Evolutionary conservation across 53 echinoderm and acorn worm genomes (phyloP), one percentile per base, ranked within the genome.

Genomic region (Arbacia lixula): DNA sequence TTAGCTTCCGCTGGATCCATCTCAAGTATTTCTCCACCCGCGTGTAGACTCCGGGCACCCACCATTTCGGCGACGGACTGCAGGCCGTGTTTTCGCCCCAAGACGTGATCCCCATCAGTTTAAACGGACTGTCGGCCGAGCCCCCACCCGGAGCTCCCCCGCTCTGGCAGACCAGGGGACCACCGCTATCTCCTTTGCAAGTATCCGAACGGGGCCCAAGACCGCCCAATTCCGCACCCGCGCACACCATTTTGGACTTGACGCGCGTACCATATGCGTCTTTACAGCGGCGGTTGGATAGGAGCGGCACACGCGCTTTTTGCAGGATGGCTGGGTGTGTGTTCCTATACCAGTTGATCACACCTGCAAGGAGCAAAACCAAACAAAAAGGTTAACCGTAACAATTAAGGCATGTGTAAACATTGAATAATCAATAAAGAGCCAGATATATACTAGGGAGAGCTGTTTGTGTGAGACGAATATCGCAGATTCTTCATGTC

Each of bases 181-280:
- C 99, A 21, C 99, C 99, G 54, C 99, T 99, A 85, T 99, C 99
- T 0, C 90, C 92, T 34, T 95, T 90, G 46, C 99, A 99, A 1
- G 99, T 92, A 67, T 99, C 99, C 0, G 92, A 75, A 12, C 90
- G 85, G 36, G 53, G 41, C 4, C 56, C 83, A 29, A 53, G 41
- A 3, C 56, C 83, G 1, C 85, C 87, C 12, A 46, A 38, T 56
- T 86, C 24, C 26, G 90, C 69, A 10, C 99, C 99, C 0, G 99
- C 99, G 68, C 99, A 99, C 73, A 94, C 85, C 65, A 89, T 92
- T 46, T 92, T 88, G 27, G 86, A 84, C 32, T 85, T 84, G 50
- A 90, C 74, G 36, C 79, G 89, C 31, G 83, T 88, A 14, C 79
- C 91, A 69, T 92, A 90, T 17, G 90, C 90, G 33, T 72, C 50